Evolutionary conservation across 2,113 vertebrate species (phyloP), one percentile per base, ranked within the genome.

Genomic region (Malurus elegans): DNA sequence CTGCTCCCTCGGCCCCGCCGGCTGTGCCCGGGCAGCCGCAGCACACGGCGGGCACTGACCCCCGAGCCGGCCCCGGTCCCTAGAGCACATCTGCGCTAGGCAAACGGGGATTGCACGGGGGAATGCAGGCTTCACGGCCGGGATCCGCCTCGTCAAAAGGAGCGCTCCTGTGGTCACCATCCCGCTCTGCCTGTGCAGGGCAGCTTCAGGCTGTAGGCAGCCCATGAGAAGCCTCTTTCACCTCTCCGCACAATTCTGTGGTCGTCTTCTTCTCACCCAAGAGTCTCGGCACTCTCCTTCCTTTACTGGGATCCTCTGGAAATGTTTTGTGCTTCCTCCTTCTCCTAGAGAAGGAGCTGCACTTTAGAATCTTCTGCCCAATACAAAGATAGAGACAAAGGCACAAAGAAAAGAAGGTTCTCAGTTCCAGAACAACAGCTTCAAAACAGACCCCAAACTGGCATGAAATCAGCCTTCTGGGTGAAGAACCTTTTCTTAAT

Each of bases 11-110:
- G 25, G 51, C 26, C 9, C 42, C 40, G 40, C n/a, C 8, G 48
- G 5, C 0, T 2, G 6, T 11, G 48, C 26, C 17, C 8, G 21
- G 57, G 26, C 79, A 8, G 31, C 45, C 12, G 20, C 47, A 8
- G 48, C 58, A 4, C 48, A 5, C 18, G 23, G 31, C 4, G 21
- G 11, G 14, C 47, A 2, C 24, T 3, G 65, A 56, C 1, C 12
- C n/a, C 23, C 21, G 44, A 12, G 23, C 18, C 29, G 58, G n/a
- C 26, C 40, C 20, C 51, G 14, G 4, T 2, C 28, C 42, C 3
- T 5, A 1, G 0, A 17, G 34, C 6, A 4, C 10, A 20, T 6
- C 28, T 2, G 38, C 2, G 0, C 12, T 8, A 26, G 29, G 9
- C 1, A 0, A 36, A 24, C 6, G 3, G 47, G 36, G 61, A 17